These are phyloP conservation scores for Monopterus albus DNA, from an alignment of 2,113 vertebrate genomes.

Conservation along the genomic window DNA sequence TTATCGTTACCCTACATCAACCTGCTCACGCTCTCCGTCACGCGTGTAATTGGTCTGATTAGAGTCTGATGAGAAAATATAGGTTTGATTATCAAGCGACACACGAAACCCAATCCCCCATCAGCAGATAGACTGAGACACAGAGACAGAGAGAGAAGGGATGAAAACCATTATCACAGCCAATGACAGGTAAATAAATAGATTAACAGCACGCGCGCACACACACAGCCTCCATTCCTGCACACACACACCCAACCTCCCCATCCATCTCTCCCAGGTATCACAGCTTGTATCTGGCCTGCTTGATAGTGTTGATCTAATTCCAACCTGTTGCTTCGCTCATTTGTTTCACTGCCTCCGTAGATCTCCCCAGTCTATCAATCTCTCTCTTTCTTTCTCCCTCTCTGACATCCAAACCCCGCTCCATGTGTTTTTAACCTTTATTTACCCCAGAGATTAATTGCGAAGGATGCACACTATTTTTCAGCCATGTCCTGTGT, in stretches of 20 bases:
- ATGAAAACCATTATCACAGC: constrained; percentile 79
- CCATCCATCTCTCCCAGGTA: constrained; percentile 63
- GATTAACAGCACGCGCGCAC: constrained; percentile 66
- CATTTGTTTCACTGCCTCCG: constrained; percentile 68
- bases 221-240: neutral
- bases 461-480: constrained; percentile 31
- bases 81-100: constrained; percentile 84
- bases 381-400: constrained; percentile 28
- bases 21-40: constrained; percentile 77
- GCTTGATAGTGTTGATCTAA: constrained; percentile 80
- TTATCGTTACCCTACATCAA: constrained; percentile 76
- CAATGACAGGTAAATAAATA: constrained; percentile 84
- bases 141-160: constrained; percentile 59
- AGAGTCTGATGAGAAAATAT: constrained; percentile 86
- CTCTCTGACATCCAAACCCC: constrained; percentile 34
- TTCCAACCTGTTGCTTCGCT: constrained; percentile 71
- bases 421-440: constrained; percentile 29
- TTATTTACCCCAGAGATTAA: neutral
- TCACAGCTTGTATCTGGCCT: constrained; percentile 79
- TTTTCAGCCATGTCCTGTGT: constrained; percentile 75
- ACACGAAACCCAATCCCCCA: constrained; percentile 75
- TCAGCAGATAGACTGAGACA: constrained; percentile 75
- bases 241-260: constrained; percentile 48
- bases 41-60: constrained; percentile 89
- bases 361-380: constrained; percentile 62